Evolutionary conservation across 2,113 vertebrate genomes (phyloP).

Genomic region (Petrocephalus zakoni): DNA sequence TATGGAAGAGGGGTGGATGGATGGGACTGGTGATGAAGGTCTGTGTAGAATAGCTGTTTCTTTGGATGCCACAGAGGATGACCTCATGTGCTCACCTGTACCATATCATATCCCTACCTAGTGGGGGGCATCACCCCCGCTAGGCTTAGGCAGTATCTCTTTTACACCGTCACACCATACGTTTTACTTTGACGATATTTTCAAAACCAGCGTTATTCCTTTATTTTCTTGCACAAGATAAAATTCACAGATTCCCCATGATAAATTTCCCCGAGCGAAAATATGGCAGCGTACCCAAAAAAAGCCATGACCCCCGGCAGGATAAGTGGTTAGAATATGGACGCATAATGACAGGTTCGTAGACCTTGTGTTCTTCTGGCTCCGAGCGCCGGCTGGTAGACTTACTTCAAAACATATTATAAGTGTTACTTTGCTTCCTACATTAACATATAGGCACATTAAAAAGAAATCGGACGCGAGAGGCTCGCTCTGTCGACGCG

Average conservation of each 20-base stretch:
- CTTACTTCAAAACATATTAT: neutral
- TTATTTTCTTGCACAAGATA: neutral
- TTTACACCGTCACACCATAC: neutral
- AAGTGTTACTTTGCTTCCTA: neutral
- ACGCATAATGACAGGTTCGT: neutral
- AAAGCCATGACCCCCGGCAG: neutral
- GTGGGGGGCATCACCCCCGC: neutral
- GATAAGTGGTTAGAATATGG: neutral
- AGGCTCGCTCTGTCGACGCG: neutral
- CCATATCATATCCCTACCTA: neutral
- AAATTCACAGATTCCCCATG: neutral
- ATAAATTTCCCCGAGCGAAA: neutral
- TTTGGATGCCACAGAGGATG: neutral
- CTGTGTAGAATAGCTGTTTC: neutral
- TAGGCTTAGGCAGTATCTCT: neutral
- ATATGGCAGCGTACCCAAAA: neutral
- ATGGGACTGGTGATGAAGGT: neutral
- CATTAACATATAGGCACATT: constrained; percentile 1
- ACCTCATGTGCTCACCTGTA: neutral
- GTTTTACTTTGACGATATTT: neutral
- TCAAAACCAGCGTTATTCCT: neutral
- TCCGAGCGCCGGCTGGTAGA: neutral
- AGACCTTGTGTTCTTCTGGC: neutral
- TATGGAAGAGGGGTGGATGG: neutral
- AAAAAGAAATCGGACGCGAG: neutral